Base-by-base conservation (phyloP, 2,888 invertebrate species). In the Bombyx huttoni region DNA sequence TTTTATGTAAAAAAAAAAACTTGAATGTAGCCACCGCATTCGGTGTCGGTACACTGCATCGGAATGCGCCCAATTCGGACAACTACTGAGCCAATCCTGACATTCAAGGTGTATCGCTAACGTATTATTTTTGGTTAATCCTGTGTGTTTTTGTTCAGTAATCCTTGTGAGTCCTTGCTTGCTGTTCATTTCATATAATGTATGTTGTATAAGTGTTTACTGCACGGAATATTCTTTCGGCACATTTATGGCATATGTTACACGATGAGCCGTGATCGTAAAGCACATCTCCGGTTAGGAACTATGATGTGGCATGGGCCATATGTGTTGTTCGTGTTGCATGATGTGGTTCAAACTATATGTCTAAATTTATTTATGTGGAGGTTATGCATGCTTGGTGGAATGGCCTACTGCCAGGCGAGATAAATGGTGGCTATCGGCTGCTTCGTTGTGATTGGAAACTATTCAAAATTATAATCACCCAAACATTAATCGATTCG, bases 321-420 rank as follows among this genome's bases (percentile, higher is more conserved):
- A 79, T 85, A 68, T 67, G 70, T 87, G 87, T 88, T 84, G 86
- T 88, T 80, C 79, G 85, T 87, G 82, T 83, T 87, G 88, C 87
- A 88, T 88, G 88, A 74, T 74, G 56, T 70, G 81, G 76, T 75
- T 78, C 73, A 78, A 80, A 77, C 73, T 75, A 67, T 72, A 78
- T 72, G 77, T 67, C 69, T 73, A 74, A 74, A 72, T 75, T 75
- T 78, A 73, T 78, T 72, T 73, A 75, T 79, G 81, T 82, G 75
- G 71, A 78, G 71, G 77, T 71, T 78, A 63, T 83, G 86, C 86
- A 86, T 87, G 87, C 77, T 81, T 81, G 80, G 81, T 86, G 84
- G 82, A 79, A 81, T 78, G 82, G 85, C 84, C 79, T 78, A 77
- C 77, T 72, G 80, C 84, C 82, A 78, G 77, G 78, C 76, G 73